Evolutionary conservation across 2,113 vertebrate species (phyloP), one percentile per base, ranked within the genome.

Genomic region (Pycnonotus jocosus): DNA sequence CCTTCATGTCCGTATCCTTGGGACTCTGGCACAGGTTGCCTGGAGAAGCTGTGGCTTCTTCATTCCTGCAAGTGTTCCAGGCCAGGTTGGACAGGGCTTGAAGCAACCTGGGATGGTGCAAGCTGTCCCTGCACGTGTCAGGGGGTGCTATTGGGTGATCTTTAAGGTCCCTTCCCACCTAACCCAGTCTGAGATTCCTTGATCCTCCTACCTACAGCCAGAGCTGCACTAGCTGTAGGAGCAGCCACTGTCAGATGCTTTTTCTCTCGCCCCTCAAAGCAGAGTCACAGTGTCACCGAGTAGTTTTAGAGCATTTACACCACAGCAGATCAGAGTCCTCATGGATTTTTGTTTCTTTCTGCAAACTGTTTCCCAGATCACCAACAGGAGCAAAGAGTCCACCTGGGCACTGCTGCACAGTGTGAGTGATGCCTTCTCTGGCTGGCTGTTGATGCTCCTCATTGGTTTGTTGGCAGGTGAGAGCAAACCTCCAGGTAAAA

Each of bases 401-500:
- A 98, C 98, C 0, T 97, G 98, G 97, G 99, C 98, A 0, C 98
- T 99, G 94, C 97, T 99, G 74, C 97, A 98, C 95, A 99, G 99
- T 6, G 92, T 99, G 92, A 99, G 98, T 1, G 99, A 99, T 23
- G 99, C 99, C 40, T 99, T 99, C 88, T 99, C 99, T 0, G 99
- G 99, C 23, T 99, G 99, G 99, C 87, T 99, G 76, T 86, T 99
- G 92, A 99, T 99, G 99, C 98, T 99, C 14, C 98, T 99, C 45
- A 99, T 99, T 60, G 99, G 99, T 12, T 97, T 99, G 81, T 96
- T 98, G 96, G 98, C 99, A 98, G 99, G 99, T 99, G 95, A 96
- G 96, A 64, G 51, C 78, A 92, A 73, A 69, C 14, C 45, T 69
- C 24, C 2, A 4, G 24, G 25, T 33, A 16, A 38, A 42, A 4